phyloP scores from a whole-genome alignment of 2,113 vertebrate genomes.

The Panthera tigris region DNA sequence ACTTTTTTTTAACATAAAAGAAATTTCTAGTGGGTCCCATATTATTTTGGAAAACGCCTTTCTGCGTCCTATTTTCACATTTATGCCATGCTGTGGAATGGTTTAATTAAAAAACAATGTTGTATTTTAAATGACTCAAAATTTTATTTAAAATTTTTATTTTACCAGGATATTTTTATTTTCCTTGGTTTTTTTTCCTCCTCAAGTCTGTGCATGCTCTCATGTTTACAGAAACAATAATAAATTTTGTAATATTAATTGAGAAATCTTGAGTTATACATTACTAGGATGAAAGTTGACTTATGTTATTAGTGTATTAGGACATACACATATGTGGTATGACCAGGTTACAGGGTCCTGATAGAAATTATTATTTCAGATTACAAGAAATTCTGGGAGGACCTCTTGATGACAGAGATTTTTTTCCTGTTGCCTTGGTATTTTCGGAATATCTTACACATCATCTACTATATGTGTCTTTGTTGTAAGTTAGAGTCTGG shows the following conservation, averaged over 20 bases:
- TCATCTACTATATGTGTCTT: slow-evolving; percentile 49
- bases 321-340: background rate
- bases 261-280: slow-evolving; percentile 27
- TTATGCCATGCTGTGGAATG: background rate
- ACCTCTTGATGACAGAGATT: background rate
- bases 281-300: slow-evolving; percentile 47
- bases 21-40: background rate
- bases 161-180: background rate
- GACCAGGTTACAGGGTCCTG: background rate
- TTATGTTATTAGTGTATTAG: background rate
- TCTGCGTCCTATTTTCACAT: background rate
- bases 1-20: background rate
- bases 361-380: slow-evolving; percentile 12
- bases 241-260: slow-evolving; percentile 23
- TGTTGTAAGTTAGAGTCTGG: slow-evolving; percentile 60
- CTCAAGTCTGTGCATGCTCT: background rate
- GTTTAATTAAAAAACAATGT: slow-evolving; percentile 10
- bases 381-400: slow-evolving; percentile 4
- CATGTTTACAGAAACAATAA: background rate
- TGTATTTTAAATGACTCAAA: slow-evolving; percentile 3
- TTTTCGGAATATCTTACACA: slow-evolving; percentile 67
- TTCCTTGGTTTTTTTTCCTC: background rate
- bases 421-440: slow-evolving; percentile 41
- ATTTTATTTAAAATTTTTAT: slow-evolving; percentile 4
- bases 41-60: background rate